These are phyloP conservation scores for Halcyon chelicuti DNA, from an alignment of 2,797 vertebrate genomes.

Conservation along the genomic window DNA sequence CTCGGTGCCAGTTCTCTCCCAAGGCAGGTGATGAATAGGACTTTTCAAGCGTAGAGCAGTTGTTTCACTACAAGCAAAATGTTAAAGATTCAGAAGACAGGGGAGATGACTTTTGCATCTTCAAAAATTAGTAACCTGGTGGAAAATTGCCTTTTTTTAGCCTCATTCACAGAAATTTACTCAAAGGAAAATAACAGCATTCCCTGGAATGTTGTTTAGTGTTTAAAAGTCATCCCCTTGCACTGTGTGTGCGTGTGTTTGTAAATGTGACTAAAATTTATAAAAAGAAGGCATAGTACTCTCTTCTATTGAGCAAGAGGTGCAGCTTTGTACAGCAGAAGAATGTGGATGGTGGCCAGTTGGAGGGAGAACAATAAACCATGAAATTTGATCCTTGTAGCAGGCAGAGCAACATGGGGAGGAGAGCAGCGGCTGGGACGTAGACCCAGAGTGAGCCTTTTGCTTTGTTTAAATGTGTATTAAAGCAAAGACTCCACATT, in stretches of 20 bases:
- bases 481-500: constrained; percentile 6
- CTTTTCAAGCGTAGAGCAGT: background rate
- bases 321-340: constrained; percentile 42
- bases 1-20: background rate
- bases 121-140: background rate
- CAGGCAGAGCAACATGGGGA: constrained; percentile 47
- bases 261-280: constrained; percentile 46
- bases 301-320: constrained; percentile 57
- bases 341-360: constrained; percentile 73
- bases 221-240: constrained; percentile 4
- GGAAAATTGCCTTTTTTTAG: background rate
- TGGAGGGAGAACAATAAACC: constrained; percentile 76
- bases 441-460: constrained; percentile 9
- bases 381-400: constrained; percentile 77
- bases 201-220: background rate
- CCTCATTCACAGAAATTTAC: background rate
- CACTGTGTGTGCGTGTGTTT: background rate
- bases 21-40: background rate
- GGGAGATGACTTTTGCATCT: background rate
- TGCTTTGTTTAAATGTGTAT: constrained; percentile 11
- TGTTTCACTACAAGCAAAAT: background rate
- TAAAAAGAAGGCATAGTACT: constrained; percentile 2
- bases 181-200: background rate
- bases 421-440: constrained; percentile 48
- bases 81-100: background rate